Base-by-base conservation (phyloP, 2,113 vertebrate genomes). In the Vulpes lagopus region DNA sequence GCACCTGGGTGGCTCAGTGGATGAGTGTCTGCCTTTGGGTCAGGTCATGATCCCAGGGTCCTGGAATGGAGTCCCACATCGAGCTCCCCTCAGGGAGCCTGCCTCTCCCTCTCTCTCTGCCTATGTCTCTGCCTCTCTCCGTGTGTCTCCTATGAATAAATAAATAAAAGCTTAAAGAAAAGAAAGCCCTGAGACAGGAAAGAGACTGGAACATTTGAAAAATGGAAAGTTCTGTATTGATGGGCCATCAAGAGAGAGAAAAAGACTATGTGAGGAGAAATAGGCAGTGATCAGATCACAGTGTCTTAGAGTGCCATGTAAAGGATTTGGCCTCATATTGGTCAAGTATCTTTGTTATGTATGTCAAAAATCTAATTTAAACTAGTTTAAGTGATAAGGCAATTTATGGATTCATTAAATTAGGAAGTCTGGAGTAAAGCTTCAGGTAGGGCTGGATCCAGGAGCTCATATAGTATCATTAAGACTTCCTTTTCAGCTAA, bases 381-480 rank as follows among this genome's bases (percentile, higher is more conserved):
- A 78, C 30, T 86, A 32, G 15, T 55, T 86, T 85, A 90, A 96
- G 30, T 11, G 69, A 80, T 91, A 91, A 83, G 22, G 17, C 9
- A 67, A 80, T 51, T 67, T 91, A n/a, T 32, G 65, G 12, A 32
- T 80, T 91, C 59, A n/a, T 53, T 60, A 43, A 74, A 38, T 43
- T 76, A 22, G 57, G 10, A 87, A 78, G 55, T 71, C 65, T 67
- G 15, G 14, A 38, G 20, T 60, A 51, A 95, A 94, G 11, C 16
- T 89, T 86, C 62, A 89, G 71, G 38, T 35, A 60, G 65, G 94
- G 30, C 49, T 92, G 64, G 12, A 91, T 73, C 74, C n/a, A 87
- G 89, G 35, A 94, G 32, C 10, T 92, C 53, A 76, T 80, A 74
- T 15, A 51, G 10, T 8, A 9, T 88, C 49, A 79, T 22, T 71